Evolutionary conservation across 1,140 invertebrate genomes (phyloP).

Genomic region (Ooceraea biroi): DNA sequence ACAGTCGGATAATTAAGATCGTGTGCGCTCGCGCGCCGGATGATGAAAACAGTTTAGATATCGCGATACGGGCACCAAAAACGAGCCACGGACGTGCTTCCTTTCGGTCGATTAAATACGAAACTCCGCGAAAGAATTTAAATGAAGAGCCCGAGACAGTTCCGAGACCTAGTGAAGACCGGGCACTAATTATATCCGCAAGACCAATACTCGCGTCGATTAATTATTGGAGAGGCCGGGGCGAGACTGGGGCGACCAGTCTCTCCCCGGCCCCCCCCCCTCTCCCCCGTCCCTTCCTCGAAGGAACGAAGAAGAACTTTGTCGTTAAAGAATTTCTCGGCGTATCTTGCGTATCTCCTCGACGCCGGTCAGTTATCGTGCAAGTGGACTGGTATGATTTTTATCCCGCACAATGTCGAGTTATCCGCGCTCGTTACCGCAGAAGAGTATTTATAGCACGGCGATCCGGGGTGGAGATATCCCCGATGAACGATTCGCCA

Average conservation of each 20-base stretch:
- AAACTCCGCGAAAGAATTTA: conserved; percentile 36
- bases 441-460: conserved; percentile 42
- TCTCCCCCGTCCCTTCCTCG: no score
- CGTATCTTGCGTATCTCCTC: conserved; percentile 37
- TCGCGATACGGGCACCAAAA: not conserved
- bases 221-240: conserved; percentile 64
- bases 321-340: conserved; percentile 61
- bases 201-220: conserved; percentile 64
- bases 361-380: conserved; percentile 48
- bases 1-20: conserved; percentile 39
- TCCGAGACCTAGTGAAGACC: conserved; percentile 3
- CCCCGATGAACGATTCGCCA: not conserved
- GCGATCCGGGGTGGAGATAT: conserved; percentile 5
- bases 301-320: conserved; percentile 38
- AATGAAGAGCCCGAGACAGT: not conserved
- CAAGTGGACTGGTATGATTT: conserved; percentile 68
- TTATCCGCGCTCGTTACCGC: conserved; percentile 52
- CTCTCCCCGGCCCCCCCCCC: not conserved
- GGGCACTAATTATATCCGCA: conserved; percentile 47
- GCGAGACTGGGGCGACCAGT: conserved; percentile 58
- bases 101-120: conserved; percentile 3
- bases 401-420: conserved; percentile 49
- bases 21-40: not conserved
- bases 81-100: not conserved
- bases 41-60: conserved; percentile 25